Percentiles rank a stretch among this genome's conserved stretches.
Conservation (phyloP, 1,140 invertebrate species). For the Papilio polytes region DNA sequence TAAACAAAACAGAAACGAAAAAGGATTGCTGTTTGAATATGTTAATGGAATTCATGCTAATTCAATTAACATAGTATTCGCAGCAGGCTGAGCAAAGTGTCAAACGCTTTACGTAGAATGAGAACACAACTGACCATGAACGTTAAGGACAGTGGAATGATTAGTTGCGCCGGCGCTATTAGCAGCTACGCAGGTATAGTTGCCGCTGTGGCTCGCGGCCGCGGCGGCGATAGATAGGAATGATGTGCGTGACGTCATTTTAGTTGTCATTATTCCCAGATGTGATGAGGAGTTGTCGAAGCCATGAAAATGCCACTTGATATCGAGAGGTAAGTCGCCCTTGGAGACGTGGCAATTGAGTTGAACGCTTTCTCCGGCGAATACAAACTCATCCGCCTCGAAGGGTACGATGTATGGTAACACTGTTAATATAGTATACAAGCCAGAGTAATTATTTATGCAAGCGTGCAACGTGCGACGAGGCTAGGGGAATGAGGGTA, state of each 20-base stretch:
- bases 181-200: constrained; percentile 91
- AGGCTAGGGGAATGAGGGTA: constrained; percentile 61
- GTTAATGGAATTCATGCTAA: constrained; percentile 72
- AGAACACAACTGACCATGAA: constrained; percentile 87
- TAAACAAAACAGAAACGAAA: constrained; percentile 55
- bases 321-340: constrained; percentile 90
- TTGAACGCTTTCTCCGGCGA: constrained; percentile 91
- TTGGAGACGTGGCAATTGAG: constrained; percentile 90
- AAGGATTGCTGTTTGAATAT: constrained; percentile 60
- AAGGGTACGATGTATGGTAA: constrained; percentile 91
- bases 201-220: constrained; percentile 89
- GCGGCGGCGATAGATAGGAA: constrained; percentile 91
- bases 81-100: constrained; percentile 48
- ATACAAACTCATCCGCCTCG: constrained; percentile 90
- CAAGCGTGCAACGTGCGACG: constrained; percentile 80
- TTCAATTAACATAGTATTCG: constrained; percentile 61
- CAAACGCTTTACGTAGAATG: constrained; percentile 42
- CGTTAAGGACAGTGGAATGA: constrained; percentile 88
- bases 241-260: constrained; percentile 91
- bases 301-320: constrained; percentile 91
- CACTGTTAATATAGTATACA: constrained; percentile 85
- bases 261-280: constrained; percentile 88
- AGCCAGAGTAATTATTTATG: constrained; percentile 68
- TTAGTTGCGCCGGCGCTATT: constrained; percentile 90
- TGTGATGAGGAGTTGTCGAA: constrained; percentile 85